Percentiles rank a stretch among this genome's conserved stretches.
Conservation (phyloP, 1,140 invertebrate species). For the Vanessa atalanta region DNA sequence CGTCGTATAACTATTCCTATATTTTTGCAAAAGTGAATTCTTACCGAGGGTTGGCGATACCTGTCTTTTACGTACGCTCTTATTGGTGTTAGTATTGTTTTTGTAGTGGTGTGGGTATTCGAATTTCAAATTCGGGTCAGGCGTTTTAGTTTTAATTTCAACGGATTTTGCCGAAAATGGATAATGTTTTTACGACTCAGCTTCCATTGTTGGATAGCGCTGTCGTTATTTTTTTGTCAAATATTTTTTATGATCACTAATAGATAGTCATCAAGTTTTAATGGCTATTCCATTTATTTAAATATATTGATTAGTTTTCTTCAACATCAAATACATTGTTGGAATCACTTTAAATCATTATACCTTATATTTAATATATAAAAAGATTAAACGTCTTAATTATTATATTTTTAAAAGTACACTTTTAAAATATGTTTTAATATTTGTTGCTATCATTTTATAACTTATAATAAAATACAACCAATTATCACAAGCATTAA, state of each 20-base stretch:
- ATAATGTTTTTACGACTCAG: conserved; percentile 47
- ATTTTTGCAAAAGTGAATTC: conserved; percentile 77
- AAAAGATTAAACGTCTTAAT: too few species aligned
- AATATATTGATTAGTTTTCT: too few species aligned
- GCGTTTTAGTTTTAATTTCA: conserved; percentile 78
- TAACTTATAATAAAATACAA: too few species aligned
- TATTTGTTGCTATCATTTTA: too few species aligned
- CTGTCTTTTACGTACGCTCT: conserved; percentile 60
- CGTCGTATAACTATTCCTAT: conserved; percentile 71
- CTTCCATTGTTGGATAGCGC: conserved; percentile 33
- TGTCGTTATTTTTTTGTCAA: background rate
- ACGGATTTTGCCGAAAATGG: conserved; percentile 56
- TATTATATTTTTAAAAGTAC: too few species aligned
- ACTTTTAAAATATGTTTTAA: too few species aligned
- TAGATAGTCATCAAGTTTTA: too few species aligned
- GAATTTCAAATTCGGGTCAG: conserved; percentile 71
- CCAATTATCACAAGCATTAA: too few species aligned
- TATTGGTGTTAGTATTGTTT: conserved; percentile 61
- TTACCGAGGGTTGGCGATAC: conserved; percentile 72
- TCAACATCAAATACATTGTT: too few species aligned
- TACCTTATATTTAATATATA: too few species aligned
- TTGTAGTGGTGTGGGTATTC: conserved; percentile 57
- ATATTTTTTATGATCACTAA: background rate
- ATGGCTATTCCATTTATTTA: too few species aligned
- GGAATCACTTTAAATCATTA: too few species aligned